Evolutionary conservation across 2,888 invertebrate species (phyloP).

Genomic region (Epinotia bilunana): DNA sequence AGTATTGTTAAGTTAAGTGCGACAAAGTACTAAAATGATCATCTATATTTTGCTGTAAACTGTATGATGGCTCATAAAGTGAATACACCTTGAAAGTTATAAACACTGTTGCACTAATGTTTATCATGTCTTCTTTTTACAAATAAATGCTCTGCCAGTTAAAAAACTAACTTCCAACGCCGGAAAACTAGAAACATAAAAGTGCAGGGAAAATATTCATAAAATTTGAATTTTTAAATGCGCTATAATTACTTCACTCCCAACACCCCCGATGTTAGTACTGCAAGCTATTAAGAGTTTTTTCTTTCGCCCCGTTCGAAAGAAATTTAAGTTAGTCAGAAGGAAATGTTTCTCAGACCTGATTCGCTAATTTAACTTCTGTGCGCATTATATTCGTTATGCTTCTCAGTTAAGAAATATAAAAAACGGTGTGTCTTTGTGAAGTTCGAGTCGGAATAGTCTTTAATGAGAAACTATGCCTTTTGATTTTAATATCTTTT

Average conservation of each 20-base stretch:
- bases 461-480: neutral
- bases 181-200: neutral
- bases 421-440: slow-evolving; percentile 7
- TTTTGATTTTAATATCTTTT: neutral
- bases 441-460: neutral
- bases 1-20: too few relatives aligned
- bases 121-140: neutral
- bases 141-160: neutral
- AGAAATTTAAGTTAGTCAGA: slow-evolving; percentile 28
- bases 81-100: too few relatives aligned
- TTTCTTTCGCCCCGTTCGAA: neutral
- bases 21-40: too few relatives aligned
- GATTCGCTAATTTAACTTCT: slow-evolving; percentile 36
- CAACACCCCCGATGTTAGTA: slow-evolving; percentile 17
- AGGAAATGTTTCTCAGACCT: slow-evolving; percentile 19
- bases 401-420: slow-evolving; percentile 11
- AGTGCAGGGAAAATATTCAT: slow-evolving; percentile 3
- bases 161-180: neutral
- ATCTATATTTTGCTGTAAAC: too few relatives aligned
- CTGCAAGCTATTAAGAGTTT: slow-evolving; percentile 15
- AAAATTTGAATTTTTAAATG: slow-evolving; percentile 13
- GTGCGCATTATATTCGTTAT: slow-evolving; percentile 10
- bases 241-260: slow-evolving; percentile 19
- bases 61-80: too few relatives aligned
- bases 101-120: too few relatives aligned